Evolutionary conservation across 2,888 invertebrate species (phyloP).

Genomic region (Drosophila rellima): DNA sequence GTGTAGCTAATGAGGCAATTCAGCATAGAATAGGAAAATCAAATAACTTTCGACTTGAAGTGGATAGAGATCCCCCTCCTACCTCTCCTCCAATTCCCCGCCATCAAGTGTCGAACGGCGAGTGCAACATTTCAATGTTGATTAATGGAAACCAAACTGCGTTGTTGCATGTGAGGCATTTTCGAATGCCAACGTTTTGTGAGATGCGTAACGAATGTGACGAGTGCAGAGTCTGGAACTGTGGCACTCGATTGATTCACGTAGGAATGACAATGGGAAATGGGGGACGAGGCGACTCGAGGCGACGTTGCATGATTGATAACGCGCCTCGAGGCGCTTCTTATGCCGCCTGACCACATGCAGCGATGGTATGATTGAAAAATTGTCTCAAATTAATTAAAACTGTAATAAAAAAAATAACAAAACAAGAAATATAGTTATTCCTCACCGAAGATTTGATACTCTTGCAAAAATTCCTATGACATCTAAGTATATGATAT

Average conservation of each 20-base stretch:
- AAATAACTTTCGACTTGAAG: constrained; percentile 26
- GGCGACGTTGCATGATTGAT: constrained; percentile 66
- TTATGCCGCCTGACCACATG: constrained; percentile 57
- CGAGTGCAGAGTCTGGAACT: constrained; percentile 22
- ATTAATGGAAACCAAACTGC: constrained; percentile 64
- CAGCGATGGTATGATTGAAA: constrained; percentile 65
- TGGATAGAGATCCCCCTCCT: background rate
- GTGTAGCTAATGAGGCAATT: constrained; percentile 61
- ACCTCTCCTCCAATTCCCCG: background rate
- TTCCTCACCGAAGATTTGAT: background rate
- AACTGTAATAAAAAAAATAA: constrained; percentile 80
- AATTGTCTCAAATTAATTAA: constrained; percentile 79
- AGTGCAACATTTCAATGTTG: constrained; percentile 73
- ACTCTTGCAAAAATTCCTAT: background rate
- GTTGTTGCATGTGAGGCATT: constrained; percentile 52
- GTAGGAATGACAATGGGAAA: constrained; percentile 9
- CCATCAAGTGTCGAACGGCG: constrained; percentile 46
- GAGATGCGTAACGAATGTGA: constrained; percentile 77
- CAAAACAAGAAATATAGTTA: constrained; percentile 6
- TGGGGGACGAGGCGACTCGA: background rate
- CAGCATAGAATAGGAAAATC: constrained; percentile 36
- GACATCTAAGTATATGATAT: too few species aligned
- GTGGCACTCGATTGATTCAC: constrained; percentile 45
- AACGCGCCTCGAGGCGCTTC: constrained; percentile 54
- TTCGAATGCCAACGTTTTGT: constrained; percentile 52